These are phyloP conservation scores for Prosapia bicincta DNA, from an alignment of 2,888 invertebrate genomes.

Conservation along the genomic window DNA sequence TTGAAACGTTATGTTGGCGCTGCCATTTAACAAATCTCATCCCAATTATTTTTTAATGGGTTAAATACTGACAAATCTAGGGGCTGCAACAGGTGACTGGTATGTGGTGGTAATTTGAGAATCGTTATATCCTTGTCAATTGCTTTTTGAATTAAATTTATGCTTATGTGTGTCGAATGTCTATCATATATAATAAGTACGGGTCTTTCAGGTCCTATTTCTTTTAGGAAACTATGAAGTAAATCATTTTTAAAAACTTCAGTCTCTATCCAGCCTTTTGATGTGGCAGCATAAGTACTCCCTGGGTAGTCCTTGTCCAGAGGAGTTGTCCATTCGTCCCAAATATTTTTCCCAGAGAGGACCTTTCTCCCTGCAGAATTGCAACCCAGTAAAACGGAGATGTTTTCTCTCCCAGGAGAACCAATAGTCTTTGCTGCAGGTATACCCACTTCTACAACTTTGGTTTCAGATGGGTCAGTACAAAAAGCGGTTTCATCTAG, in stretches of 20 bases:
- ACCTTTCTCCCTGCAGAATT: conserved; percentile 40
- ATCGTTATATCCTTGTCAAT: conserved; percentile 37
- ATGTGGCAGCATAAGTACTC: conserved; percentile 41
- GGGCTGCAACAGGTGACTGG: neutral
- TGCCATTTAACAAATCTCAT: neutral
- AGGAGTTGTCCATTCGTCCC: conserved; percentile 42
- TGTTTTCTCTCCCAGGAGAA: conserved; percentile 15
- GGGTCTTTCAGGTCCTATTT: conserved; percentile 34
- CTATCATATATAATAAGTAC: conserved; percentile 42
- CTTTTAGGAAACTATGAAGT: neutral
- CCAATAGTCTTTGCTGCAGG: conserved; percentile 3
- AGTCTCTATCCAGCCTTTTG: conserved; percentile 41
- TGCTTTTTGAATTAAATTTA: conserved; percentile 38
- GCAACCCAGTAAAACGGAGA: conserved; percentile 9
- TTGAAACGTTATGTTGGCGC: neutral
- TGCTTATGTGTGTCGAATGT: conserved; percentile 39
- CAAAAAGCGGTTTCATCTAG: conserved; percentile 39
- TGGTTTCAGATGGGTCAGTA: conserved; percentile 34
- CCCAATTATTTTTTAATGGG: neutral
- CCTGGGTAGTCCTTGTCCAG: conserved; percentile 38
- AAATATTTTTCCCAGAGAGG: conserved; percentile 43
- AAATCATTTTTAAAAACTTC: conserved; percentile 8
- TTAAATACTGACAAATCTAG: neutral
- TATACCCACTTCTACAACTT: conserved; percentile 30
- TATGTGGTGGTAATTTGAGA: conserved; percentile 42